Evolutionary conservation across 2,113 vertebrate genomes (phyloP).

Genomic region (Echinops telfairi): DNA sequence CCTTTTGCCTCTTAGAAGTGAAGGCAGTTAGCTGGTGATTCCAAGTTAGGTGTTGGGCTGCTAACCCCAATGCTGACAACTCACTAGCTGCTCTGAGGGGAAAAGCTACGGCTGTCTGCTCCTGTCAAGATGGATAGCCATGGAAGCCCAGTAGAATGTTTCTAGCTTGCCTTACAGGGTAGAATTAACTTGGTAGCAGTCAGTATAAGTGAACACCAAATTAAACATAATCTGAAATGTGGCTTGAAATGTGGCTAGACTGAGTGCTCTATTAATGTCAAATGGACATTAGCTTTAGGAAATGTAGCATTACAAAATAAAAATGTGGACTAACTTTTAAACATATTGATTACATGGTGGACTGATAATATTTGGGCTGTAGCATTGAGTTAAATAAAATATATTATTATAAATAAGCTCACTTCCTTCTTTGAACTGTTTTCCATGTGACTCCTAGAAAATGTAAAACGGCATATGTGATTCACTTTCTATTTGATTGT

Average conservation of each 20-base stretch:
- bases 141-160: too few relatives aligned
- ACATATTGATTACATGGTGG: neutral
- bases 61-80: too few relatives aligned
- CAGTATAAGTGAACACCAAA: neutral
- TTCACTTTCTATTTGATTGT: neutral
- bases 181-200: too few relatives aligned
- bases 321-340: neutral
- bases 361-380: neutral
- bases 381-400: neutral
- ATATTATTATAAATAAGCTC: neutral
- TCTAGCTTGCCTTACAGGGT: too few relatives aligned
- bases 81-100: too few relatives aligned
- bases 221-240: neutral
- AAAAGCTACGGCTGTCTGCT: too few relatives aligned
- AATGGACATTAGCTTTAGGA: neutral
- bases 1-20: too few relatives aligned
- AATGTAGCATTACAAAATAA: neutral
- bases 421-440: neutral
- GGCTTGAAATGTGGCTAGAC: neutral
- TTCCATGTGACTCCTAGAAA: neutral
- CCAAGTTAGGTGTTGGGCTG: too few relatives aligned
- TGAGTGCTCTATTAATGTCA: neutral
- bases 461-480: neutral
- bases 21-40: too few relatives aligned
- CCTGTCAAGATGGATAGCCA: too few relatives aligned